Conservation (phyloP, 2,888 invertebrate species). For the Zhengitettix transpicula region DNA sequence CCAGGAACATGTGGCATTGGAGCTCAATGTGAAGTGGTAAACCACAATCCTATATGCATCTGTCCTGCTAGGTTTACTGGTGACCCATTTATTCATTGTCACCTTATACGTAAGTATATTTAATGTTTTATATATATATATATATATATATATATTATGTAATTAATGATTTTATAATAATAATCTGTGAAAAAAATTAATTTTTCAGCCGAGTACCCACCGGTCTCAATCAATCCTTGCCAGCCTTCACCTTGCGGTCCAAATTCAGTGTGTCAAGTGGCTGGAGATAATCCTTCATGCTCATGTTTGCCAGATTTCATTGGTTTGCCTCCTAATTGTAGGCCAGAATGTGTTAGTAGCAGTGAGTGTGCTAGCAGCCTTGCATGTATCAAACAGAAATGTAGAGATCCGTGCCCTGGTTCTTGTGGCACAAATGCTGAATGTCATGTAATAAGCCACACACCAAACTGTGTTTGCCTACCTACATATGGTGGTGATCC, state of each 20-base stretch:
- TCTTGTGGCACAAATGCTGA: conserved; percentile 34
- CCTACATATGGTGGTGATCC: conserved; percentile 49
- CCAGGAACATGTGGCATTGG: conserved; percentile 41
- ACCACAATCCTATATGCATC: conserved; percentile 47
- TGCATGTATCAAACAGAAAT: conserved; percentile 36
- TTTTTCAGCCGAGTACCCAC: conserved; percentile 5
- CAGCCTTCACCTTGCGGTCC: conserved; percentile 20
- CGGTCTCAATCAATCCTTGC: conserved; percentile 17
- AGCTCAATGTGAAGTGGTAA: conserved; percentile 40
- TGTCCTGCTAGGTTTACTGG: conserved; percentile 42
- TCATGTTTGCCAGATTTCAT: conserved; percentile 22
- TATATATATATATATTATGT: background rate
- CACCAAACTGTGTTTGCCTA: conserved; percentile 47
- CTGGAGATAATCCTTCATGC: conserved; percentile 21
- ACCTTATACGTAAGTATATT: conserved; percentile 18
- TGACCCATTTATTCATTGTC: conserved; percentile 33
- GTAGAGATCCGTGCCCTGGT: conserved; percentile 34
- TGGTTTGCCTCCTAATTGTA: conserved; percentile 20
- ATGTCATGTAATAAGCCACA: conserved; percentile 64
- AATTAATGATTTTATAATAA: background rate
- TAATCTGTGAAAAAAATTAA: too few species aligned
- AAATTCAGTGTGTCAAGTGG: conserved; percentile 20
- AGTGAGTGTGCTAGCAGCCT: conserved; percentile 31
- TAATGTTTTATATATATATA: background rate
- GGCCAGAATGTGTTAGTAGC: conserved; percentile 36